Conservation (phyloP, 2,888 invertebrate genomes). For the Hanleya hanleyi region DNA sequence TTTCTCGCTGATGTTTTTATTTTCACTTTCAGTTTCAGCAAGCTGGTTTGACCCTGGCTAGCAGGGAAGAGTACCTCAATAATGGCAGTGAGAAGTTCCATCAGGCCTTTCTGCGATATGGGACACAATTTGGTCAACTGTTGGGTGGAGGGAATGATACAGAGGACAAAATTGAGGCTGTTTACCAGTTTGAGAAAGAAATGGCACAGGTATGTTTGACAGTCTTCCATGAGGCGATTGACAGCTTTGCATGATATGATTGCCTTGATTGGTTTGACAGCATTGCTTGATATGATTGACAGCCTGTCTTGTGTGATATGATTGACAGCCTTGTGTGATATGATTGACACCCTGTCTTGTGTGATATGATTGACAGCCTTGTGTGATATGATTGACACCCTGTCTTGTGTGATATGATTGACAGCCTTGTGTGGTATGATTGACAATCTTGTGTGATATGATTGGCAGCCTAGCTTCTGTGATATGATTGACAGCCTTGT, state of each 20-base stretch:
- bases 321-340: no score
- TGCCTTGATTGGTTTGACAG: no score
- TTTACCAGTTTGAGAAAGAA: conserved; percentile 60
- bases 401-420: no score
- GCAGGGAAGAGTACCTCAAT: conserved; percentile 50
- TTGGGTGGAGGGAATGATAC: conserved; percentile 47
- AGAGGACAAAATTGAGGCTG: conserved; percentile 39
- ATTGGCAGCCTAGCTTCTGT: no score
- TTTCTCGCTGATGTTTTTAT: background rate
- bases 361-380: no score
- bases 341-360: no score
- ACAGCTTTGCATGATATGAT: background rate
- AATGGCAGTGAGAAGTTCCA: conserved; percentile 44
- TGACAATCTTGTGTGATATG: no score
- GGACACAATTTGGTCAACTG: conserved; percentile 40
- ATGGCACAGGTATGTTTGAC: conserved; percentile 50
- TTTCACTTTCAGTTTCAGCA: conserved; percentile 57
- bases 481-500: no score
- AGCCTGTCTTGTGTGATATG: no score
- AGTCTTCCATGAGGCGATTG: background rate
- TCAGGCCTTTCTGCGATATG: conserved; percentile 46
- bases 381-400: no score
- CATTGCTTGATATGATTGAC: no score
- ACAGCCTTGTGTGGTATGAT: no score
- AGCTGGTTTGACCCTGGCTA: conserved; percentile 52